A percentile compares a stretch with the other conserved stretches of the same genome.
These are phyloP conservation scores for Blastomussa wellsi DNA, from an alignment of 92 coral and sea anemone species.

Conservation along the genomic window DNA sequence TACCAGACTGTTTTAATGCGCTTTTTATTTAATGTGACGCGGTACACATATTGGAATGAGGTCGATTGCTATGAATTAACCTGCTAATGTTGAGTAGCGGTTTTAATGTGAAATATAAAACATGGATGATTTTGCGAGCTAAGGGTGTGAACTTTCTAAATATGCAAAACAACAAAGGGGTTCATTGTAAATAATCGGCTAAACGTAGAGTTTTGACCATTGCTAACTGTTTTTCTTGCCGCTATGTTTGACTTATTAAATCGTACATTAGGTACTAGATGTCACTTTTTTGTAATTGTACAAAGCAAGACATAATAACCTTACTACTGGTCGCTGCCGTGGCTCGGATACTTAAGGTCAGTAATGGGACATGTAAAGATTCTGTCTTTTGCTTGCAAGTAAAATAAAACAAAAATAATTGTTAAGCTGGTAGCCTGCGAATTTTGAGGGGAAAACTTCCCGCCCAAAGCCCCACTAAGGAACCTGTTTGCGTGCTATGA, in stretches of 20 bases:
- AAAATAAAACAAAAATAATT: background rate
- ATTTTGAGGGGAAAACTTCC: too few relatives aligned
- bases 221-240: constrained; percentile 6
- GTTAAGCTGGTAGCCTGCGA: too few relatives aligned
- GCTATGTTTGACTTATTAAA: constrained; percentile 10
- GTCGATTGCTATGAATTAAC: constrained; percentile 12
- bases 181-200: constrained; percentile 27
- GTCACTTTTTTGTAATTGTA: constrained; percentile 2
- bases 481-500: too few relatives aligned
- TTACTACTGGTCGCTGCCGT: background rate
- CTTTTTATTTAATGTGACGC: constrained; percentile 19
- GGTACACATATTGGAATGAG: constrained; percentile 28
- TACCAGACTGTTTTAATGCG: background rate
- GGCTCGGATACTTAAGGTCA: background rate
- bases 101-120: constrained; percentile 8
- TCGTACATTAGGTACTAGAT: background rate
- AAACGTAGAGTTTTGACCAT: background rate
- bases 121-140: background rate
- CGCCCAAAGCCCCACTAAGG: too few relatives aligned
- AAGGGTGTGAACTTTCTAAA: background rate
- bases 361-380: background rate
- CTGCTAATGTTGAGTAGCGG: background rate
- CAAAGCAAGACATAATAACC: background rate
- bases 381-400: constrained; percentile 29
- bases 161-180: background rate